These are phyloP conservation scores for Pinctada fucata DNA, from an alignment of 2,888 invertebrate species.

Conservation along the genomic window DNA sequence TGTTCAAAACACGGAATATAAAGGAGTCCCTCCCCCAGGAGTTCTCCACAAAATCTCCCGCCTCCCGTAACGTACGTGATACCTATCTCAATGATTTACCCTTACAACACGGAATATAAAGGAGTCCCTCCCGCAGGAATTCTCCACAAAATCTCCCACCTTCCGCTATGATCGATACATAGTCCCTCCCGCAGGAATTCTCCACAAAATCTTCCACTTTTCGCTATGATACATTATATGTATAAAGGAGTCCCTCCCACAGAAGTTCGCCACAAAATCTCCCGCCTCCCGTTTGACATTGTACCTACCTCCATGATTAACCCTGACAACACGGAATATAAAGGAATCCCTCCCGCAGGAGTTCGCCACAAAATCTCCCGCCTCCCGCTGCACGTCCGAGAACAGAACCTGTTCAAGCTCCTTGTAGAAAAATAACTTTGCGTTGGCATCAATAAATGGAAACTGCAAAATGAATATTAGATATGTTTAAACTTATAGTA, in stretches of 20 bases:
- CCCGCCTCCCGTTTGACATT: slow-evolving; percentile 17
- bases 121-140: slow-evolving; percentile 21
- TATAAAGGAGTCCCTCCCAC: slow-evolving; percentile 22
- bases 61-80: neutral
- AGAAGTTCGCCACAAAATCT: slow-evolving; percentile 15
- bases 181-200: slow-evolving; percentile 15
- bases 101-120: slow-evolving; percentile 20
- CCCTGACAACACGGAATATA: slow-evolving; percentile 18
- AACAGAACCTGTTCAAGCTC: slow-evolving; percentile 26
- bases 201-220: slow-evolving; percentile 12
- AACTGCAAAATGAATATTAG: slow-evolving; percentile 10
- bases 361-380: slow-evolving; percentile 20
- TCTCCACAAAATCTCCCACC: slow-evolving; percentile 13
- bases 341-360: slow-evolving; percentile 25
- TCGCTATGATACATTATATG: neutral
- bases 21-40: slow-evolving; percentile 24
- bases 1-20: slow-evolving; percentile 16
- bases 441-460: slow-evolving; percentile 16
- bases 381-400: slow-evolving; percentile 17
- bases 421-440: slow-evolving; percentile 28
- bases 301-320: slow-evolving; percentile 15
- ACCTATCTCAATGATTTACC: slow-evolving; percentile 15
- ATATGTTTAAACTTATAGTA: too few relatives aligned
- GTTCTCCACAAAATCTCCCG: slow-evolving; percentile 18
- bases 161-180: neutral